phyloP scores from a whole-genome alignment of 2,797 vertebrate genomes.

The Gymnodraco acuticeps region DNA sequence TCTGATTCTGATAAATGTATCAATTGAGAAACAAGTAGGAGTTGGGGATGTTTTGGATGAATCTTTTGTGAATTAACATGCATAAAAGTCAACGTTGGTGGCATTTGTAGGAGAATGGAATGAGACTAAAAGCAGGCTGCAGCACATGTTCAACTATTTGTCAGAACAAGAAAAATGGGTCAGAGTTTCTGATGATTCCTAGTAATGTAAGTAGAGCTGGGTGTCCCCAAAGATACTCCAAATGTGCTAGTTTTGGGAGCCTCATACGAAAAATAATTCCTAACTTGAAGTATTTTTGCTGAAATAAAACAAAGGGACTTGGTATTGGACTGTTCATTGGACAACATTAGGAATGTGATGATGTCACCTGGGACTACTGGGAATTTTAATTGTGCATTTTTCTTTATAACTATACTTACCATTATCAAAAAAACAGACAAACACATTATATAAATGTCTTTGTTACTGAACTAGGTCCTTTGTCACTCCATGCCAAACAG shows the following conservation, averaged over 20 bases:
- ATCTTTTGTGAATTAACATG: conserved; percentile 23
- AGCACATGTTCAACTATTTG: conserved; percentile 29
- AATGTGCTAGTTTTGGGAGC: conserved; percentile 26
- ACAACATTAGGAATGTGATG: neutral
- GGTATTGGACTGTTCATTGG: neutral
- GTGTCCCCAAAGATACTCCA: conserved; percentile 17
- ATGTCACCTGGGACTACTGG: neutral
- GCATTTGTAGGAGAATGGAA: conserved; percentile 31
- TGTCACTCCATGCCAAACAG: neutral
- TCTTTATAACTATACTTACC: too few relatives aligned
- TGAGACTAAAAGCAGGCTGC: conserved; percentile 28
- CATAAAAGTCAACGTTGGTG: conserved; percentile 29
- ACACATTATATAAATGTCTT: too few relatives aligned
- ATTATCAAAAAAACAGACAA: too few relatives aligned
- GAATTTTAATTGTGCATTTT: too few relatives aligned
- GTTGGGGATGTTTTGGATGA: conserved; percentile 2
- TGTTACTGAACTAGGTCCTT: neutral
- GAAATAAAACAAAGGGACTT: neutral
- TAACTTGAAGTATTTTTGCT: conserved; percentile 28
- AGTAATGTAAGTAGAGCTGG: conserved; percentile 31
- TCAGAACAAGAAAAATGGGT: conserved; percentile 26
- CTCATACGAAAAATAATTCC: conserved; percentile 33
- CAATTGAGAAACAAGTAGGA: neutral
- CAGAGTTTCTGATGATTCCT: conserved; percentile 26
- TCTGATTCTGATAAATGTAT: neutral